phyloP scores from a whole-genome alignment of 2,113 vertebrate species.

The Tragulus kanchil region DNA sequence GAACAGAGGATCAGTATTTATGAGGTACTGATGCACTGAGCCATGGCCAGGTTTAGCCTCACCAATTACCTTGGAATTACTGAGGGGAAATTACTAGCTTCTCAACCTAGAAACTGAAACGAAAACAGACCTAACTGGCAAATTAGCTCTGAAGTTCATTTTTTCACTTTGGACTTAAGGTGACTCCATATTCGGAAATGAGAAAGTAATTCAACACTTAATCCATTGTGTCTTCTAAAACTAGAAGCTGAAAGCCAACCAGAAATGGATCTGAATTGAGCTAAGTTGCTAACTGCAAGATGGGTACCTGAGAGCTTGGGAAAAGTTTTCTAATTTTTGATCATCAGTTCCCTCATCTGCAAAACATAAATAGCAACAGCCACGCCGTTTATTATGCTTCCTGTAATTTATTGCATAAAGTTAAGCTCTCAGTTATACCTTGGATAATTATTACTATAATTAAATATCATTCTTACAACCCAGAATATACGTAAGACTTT shows the following conservation, averaged over 20 bases:
- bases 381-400: not conserved
- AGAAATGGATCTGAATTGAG: not conserved
- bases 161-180: slow-evolving; percentile 12
- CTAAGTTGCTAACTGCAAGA: not conserved
- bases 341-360: not conserved
- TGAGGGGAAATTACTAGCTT: not conserved
- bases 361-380: not conserved
- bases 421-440: not conserved
- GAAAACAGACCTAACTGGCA: not conserved
- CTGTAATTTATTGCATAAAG: not conserved
- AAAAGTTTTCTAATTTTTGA: not conserved
- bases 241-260: not conserved
- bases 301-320: not conserved
- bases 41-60: not conserved
- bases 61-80: not conserved
- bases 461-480: not conserved
- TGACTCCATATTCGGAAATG: not conserved
- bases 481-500: not conserved
- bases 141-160: not conserved
- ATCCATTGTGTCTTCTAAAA: not conserved
- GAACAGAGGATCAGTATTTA: not conserved
- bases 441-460: not conserved
- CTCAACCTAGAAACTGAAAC: not conserved
- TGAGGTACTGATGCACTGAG: not conserved
- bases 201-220: not conserved